Conservation (phyloP, 2,113 vertebrate genomes). For the Ptyas mucosa region DNA sequence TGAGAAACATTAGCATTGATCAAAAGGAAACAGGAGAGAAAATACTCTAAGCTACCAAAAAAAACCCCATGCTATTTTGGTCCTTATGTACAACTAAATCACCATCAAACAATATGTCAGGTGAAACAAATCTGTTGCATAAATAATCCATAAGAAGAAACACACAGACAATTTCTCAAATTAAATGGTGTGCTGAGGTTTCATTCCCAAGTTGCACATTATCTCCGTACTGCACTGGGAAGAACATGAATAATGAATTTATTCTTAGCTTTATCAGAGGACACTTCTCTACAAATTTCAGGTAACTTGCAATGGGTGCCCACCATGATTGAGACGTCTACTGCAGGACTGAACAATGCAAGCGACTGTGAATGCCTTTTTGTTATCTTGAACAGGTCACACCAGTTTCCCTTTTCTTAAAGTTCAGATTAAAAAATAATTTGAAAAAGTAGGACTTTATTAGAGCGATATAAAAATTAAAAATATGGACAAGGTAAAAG, state of each 20-base stretch:
- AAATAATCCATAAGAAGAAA: background rate
- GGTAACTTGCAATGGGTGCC: background rate
- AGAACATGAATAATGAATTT: background rate
- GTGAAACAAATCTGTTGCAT: background rate
- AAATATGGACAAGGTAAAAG: background rate
- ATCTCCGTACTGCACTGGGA: background rate
- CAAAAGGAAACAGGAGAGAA: background rate
- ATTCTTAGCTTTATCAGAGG: background rate
- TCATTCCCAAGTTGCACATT: background rate
- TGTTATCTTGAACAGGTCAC: background rate
- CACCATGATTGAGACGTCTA: background rate
- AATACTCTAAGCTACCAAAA: background rate
- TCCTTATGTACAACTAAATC: background rate
- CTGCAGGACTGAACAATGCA: background rate
- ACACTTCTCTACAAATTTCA: background rate
- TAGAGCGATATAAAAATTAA: background rate
- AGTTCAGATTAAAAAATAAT: background rate
- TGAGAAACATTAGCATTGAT: background rate
- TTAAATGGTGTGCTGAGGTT: background rate
- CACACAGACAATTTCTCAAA: background rate
- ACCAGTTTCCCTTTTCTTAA: background rate
- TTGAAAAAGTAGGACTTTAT: background rate
- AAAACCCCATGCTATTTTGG: background rate
- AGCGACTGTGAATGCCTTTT: background rate
- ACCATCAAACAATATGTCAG: background rate